phyloP scores from a whole-genome alignment of 1,140 invertebrate genomes.

The Zeugodacus cucurbitae region DNA sequence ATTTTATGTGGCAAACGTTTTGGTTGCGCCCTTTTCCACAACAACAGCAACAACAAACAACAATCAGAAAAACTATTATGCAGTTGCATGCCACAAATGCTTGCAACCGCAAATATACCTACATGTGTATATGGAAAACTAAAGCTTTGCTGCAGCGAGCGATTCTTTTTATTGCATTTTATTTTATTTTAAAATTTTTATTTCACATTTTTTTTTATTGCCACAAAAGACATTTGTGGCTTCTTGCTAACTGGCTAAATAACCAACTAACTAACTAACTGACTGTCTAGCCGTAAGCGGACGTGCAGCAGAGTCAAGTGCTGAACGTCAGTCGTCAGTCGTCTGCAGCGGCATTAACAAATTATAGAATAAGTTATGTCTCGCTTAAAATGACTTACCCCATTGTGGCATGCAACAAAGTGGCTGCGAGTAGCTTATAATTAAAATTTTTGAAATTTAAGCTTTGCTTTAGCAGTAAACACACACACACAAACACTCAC shows the following conservation, averaged over 20 bases:
- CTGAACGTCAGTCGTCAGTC: neutral
- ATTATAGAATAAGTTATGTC: constrained; percentile 29
- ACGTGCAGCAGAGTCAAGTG: neutral
- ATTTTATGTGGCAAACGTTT: constrained; percentile 20
- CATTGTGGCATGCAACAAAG: constrained; percentile 17
- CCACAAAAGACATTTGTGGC: neutral
- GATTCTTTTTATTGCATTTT: neutral
- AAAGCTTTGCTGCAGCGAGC: neutral
- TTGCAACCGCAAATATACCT: neutral
- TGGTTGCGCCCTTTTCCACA: neutral
- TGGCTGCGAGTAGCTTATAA: neutral
- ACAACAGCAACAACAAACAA: neutral
- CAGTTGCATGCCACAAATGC: constrained; percentile 5
- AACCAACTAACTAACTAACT: constrained; percentile 2
- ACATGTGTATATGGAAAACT: neutral
- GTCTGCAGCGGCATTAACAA: neutral
- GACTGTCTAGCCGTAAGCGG: neutral
- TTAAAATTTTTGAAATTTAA: neutral
- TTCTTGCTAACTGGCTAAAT: constrained; percentile 1
- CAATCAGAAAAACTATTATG: neutral
- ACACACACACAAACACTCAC: neutral
- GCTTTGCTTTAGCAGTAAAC: neutral
- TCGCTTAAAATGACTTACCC: neutral
- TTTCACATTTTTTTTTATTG: neutral
- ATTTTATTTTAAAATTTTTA: constrained; percentile 7